These are phyloP conservation scores for Larimichthys polyactis DNA, from an alignment of 2,113 vertebrate genomes.

Conservation along the genomic window DNA sequence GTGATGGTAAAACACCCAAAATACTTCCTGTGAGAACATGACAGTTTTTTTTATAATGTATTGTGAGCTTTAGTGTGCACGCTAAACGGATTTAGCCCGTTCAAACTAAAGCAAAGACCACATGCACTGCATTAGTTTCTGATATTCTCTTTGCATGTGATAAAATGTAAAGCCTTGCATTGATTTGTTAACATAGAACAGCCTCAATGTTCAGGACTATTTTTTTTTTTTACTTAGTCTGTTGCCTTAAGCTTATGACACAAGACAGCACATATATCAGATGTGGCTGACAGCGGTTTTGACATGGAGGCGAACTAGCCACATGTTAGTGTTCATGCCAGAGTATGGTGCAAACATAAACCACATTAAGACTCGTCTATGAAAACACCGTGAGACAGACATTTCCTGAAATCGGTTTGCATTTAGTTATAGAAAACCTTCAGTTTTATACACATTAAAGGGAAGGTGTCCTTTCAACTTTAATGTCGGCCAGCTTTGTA, in stretches of 20 bases:
- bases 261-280: not conserved
- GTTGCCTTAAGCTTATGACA: not conserved
- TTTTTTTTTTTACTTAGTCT: not conserved
- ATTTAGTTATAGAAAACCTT: conserved; percentile 18
- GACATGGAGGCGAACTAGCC: conserved; percentile 17
- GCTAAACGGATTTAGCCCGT: not conserved
- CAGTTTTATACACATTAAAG: conserved; percentile 28
- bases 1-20: not conserved
- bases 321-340: not conserved
- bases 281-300: conserved; percentile 31
- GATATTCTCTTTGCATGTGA: conserved; percentile 3
- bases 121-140: not conserved
- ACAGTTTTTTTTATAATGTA: not conserved
- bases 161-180: not conserved
- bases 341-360: conserved; percentile 9
- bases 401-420: conserved; percentile 32
- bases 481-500: conserved; percentile 13
- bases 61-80: not conserved
- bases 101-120: conserved; percentile 1
- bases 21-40: not conserved
- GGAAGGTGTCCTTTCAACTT: conserved; percentile 16
- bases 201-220: not conserved
- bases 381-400: conserved; percentile 10
- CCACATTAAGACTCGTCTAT: conserved; percentile 1
- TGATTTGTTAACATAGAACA: conserved; percentile 1